These are phyloP conservation scores for Drosophila imparisetae DNA, from an alignment of 2,888 invertebrate genomes.

Conservation along the genomic window DNA sequence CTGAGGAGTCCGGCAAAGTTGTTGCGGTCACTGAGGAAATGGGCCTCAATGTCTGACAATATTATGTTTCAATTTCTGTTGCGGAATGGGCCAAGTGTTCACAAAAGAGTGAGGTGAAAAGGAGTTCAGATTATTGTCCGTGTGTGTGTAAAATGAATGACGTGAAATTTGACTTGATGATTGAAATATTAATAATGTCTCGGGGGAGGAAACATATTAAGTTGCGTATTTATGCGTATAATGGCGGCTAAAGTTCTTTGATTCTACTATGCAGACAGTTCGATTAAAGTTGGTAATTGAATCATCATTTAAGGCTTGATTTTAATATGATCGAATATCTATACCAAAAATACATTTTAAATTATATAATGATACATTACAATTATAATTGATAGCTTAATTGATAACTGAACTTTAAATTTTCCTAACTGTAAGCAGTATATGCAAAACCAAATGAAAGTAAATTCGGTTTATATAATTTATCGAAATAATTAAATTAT, in stretches of 20 bases:
- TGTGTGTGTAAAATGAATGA: conserved; percentile 11
- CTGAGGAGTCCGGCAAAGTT: conserved; percentile 52
- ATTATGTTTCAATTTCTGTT: conserved; percentile 76
- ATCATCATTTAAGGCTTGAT: neutral
- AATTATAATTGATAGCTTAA: neutral
- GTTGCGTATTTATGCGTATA: conserved; percentile 9
- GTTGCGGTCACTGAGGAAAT: conserved; percentile 77
- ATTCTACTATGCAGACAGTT: conserved; percentile 15
- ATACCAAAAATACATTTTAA: neutral
- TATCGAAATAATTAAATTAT: neutral
- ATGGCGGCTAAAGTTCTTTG: conserved; percentile 19
- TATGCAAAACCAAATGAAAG: neutral
- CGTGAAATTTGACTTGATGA: conserved; percentile 62
- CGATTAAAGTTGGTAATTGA: neutral
- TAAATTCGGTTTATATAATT: neutral
- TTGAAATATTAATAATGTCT: conserved; percentile 51
- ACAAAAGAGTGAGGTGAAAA: neutral
- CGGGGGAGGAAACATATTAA: conserved; percentile 39
- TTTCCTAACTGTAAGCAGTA: neutral
- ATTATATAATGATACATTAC: neutral
- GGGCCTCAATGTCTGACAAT: conserved; percentile 82
- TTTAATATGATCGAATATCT: neutral
- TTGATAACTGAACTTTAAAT: neutral
- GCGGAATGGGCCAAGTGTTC: conserved; percentile 27
- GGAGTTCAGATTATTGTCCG: neutral